Evolutionary conservation across 2,113 vertebrate species (phyloP).

Genomic region (Ptilonorhynchus violaceus): DNA sequence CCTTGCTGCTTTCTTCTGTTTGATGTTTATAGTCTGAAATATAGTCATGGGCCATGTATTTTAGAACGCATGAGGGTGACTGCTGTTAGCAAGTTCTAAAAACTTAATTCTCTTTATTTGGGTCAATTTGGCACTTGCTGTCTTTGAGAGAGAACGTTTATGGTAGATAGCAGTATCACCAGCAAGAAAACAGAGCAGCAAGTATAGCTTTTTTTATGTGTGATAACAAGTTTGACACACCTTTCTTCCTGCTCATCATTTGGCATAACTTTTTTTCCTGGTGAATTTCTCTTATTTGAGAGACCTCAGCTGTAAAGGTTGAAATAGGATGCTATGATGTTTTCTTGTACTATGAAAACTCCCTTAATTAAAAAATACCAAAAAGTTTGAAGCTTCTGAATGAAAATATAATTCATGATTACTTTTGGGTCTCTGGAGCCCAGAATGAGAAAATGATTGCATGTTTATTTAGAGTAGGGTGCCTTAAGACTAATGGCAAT

Average conservation of each 20-base stretch:
- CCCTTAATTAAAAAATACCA: neutral
- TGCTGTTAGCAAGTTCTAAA: neutral
- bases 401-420: neutral
- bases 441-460: neutral
- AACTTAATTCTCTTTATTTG: neutral
- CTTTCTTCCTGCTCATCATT: slow-evolving; percentile 9
- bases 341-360: neutral
- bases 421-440: neutral
- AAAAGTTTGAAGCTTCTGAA: neutral
- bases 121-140: neutral
- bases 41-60: neutral
- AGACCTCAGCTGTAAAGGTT: neutral
- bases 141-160: neutral
- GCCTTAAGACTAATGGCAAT: neutral
- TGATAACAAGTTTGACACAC: neutral
- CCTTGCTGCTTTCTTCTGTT: neutral
- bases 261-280: neutral
- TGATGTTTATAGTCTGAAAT: neutral
- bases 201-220: neutral
- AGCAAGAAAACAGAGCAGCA: neutral
- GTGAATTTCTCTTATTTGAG: neutral
- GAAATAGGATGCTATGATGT: neutral
- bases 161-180: neutral
- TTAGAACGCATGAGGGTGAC: neutral
- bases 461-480: neutral